These are phyloP conservation scores for Actinia equina DNA, from an alignment of 64 coral and sea anemone species.

Conservation along the genomic window DNA sequence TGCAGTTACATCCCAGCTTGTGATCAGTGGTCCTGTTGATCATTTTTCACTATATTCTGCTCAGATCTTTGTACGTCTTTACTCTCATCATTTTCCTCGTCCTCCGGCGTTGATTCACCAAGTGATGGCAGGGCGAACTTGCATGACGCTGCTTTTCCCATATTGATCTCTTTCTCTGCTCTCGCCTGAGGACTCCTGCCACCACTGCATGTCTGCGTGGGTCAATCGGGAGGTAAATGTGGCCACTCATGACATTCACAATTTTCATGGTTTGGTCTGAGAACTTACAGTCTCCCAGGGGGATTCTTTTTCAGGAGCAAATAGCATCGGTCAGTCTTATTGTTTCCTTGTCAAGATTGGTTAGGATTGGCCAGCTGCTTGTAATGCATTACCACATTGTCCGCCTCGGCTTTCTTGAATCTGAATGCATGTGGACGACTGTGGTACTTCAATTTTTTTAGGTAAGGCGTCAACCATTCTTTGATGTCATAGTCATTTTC, in stretches of 20 bases:
- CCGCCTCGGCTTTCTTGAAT: no score
- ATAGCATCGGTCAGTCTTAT: background rate
- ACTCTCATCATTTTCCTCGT: background rate
- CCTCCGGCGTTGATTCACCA: background rate
- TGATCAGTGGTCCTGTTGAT: background rate
- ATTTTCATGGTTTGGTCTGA: no score
- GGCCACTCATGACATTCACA: background rate
- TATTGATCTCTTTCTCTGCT: background rate
- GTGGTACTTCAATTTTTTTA: no score
- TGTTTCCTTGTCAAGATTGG: background rate
- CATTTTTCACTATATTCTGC: background rate
- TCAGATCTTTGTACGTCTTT: background rate
- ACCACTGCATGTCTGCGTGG: constrained; percentile 16
- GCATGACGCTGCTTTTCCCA: constrained; percentile 20
- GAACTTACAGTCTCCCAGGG: no score
- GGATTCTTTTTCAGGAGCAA: background rate
- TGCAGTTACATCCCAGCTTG: background rate
- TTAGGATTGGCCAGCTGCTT: constrained; percentile 10
- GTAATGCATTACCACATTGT: no score
- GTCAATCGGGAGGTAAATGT: background rate
- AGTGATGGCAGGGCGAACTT: background rate
- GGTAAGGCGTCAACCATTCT: no score
- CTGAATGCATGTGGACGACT: no score
- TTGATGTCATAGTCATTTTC: no score
- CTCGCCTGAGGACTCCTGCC: background rate